Evolutionary conservation across 1,140 invertebrate species (phyloP).

Genomic region (Bursaphelenchus mucronatus): DNA sequence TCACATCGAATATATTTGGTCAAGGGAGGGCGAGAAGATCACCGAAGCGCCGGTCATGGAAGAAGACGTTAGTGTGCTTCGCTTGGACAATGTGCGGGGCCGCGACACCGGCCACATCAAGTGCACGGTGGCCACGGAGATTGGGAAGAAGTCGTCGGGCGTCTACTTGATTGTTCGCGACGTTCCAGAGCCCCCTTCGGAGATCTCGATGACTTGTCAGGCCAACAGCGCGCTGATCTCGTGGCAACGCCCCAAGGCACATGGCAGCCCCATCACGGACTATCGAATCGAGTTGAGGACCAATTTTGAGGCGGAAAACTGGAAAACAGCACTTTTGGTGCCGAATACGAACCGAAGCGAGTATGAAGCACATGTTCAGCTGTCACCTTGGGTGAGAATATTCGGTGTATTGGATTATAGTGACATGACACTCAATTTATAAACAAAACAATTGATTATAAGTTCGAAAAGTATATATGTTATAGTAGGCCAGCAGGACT

Average conservation of each 20-base stretch:
- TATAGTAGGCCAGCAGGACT: no score
- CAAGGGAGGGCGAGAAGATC: constrained; percentile 76
- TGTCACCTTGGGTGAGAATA: constrained; percentile 51
- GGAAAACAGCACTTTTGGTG: constrained; percentile 73
- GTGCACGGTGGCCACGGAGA: constrained; percentile 82
- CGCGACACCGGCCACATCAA: constrained; percentile 90
- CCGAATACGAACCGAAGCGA: constrained; percentile 36
- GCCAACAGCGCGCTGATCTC: constrained; percentile 69
- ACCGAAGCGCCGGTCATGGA: constrained; percentile 65
- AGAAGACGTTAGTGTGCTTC: constrained; percentile 75
- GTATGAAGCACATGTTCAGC: constrained; percentile 49
- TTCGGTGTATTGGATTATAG: no score
- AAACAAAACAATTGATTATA: no score
- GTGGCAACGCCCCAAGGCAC: constrained; percentile 85
- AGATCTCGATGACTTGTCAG: constrained; percentile 67
- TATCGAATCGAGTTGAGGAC: constrained; percentile 92
- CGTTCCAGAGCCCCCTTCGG: constrained; percentile 79
- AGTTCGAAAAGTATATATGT: no score
- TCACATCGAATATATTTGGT: constrained; percentile 77
- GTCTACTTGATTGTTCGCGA: constrained; percentile 68
- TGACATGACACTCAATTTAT: no score
- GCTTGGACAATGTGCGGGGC: constrained; percentile 86
- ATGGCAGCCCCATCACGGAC: constrained; percentile 83
- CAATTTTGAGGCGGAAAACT: constrained; percentile 82
- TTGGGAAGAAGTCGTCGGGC: constrained; percentile 76